Conservation (phyloP, 2,797 vertebrate genomes). For the Menidia menidia region DNA sequence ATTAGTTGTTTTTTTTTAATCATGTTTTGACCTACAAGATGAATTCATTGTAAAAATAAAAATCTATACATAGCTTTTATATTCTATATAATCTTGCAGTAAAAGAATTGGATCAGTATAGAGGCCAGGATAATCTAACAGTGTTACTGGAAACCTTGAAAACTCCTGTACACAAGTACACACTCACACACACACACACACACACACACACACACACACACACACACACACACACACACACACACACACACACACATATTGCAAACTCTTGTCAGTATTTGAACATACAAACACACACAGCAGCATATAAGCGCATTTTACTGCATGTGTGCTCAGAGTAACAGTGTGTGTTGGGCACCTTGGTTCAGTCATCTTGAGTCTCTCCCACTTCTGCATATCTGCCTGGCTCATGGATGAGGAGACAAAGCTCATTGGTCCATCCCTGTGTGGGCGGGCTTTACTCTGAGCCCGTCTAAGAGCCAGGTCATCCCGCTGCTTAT, state of each 20-base stretch:
- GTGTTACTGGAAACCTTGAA: too few species aligned
- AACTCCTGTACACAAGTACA: too few species aligned
- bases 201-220: constrained; percentile 2
- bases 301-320: constrained; percentile 28
- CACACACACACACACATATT: constrained; percentile 7
- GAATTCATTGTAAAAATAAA: too few species aligned
- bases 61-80: too few species aligned
- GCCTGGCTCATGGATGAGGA: constrained; percentile 87
- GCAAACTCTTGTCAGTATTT: background rate
- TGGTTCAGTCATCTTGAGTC: constrained; percentile 87
- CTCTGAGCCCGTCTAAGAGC: constrained; percentile 81
- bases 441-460: constrained; percentile 71
- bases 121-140: background rate
- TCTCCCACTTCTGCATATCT: constrained; percentile 94
- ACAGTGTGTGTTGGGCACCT: constrained; percentile 85
- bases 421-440: constrained; percentile 77
- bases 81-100: background rate
- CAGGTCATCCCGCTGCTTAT: constrained; percentile 87
- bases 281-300: constrained; percentile 29
- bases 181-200: background rate
- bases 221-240: background rate
- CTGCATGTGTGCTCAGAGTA: constrained; percentile 31
- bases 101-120: background rate
- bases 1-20: background rate
- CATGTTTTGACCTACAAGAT: too few species aligned